These are phyloP conservation scores for Pedetes capensis DNA, from an alignment of 2,113 vertebrate species.

Conservation along the genomic window DNA sequence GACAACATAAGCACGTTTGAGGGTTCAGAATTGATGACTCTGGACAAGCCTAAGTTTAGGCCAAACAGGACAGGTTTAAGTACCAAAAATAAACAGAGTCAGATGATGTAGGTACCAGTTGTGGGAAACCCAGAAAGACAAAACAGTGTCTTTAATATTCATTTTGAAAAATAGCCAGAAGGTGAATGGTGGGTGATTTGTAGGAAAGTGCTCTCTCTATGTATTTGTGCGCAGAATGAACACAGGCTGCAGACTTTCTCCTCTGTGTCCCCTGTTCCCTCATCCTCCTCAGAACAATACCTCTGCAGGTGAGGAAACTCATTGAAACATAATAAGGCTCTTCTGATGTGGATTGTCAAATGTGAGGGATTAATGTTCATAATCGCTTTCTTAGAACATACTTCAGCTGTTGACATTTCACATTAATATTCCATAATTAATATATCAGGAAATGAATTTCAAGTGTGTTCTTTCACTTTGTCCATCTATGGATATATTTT, in stretches of 20 bases:
- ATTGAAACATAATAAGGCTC: neutral
- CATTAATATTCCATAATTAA: neutral
- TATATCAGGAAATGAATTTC: slow-evolving; percentile 17
- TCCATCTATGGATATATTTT: neutral
- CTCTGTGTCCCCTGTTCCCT: neutral
- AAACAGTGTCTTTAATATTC: neutral
- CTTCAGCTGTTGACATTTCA: neutral
- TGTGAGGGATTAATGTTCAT: neutral
- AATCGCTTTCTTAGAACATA: neutral
- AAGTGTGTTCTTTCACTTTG: neutral
- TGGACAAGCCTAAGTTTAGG: neutral
- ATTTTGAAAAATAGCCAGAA: neutral
- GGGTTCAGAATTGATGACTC: neutral
- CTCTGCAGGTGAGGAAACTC: neutral
- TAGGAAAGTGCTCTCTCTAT: neutral
- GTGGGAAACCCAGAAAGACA: neutral
- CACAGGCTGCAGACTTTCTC: neutral
- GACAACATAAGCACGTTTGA: neutral
- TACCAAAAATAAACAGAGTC: neutral
- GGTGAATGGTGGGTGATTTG: neutral
- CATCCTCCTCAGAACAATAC: neutral
- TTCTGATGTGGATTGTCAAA: neutral
- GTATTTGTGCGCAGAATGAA: neutral
- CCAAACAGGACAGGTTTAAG: neutral
- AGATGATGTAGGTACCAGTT: neutral